Evolutionary conservation across 2,113 vertebrate genomes (phyloP).

Genomic region (Heteronetta atricapilla): DNA sequence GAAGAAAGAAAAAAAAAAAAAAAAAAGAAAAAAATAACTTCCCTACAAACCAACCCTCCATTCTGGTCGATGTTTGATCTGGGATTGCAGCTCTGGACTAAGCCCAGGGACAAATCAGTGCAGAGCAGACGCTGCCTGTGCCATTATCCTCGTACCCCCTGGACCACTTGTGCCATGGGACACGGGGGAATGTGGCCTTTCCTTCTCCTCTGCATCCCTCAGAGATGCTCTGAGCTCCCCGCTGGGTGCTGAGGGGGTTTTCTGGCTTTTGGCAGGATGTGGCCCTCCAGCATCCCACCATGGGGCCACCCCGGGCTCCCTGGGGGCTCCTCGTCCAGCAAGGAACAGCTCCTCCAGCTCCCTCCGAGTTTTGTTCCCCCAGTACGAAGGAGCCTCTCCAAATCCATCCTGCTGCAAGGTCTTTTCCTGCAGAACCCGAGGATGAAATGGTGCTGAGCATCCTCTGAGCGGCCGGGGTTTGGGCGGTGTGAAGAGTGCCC

Average conservation of each 20-base stretch:
- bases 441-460: neutral
- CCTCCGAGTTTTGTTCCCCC: neutral
- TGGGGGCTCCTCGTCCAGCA: neutral
- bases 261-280: neutral
- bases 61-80: neutral
- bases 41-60: neutral
- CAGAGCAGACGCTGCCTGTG: neutral
- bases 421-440: neutral
- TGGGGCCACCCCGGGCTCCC: rapidly evolving
- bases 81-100: neutral
- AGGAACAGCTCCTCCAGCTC: neutral
- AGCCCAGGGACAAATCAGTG: neutral
- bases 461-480: neutral
- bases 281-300: rapidly evolving
- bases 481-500: neutral
- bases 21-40: neutral
- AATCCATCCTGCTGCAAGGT: neutral
- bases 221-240: neutral
- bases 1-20: neutral
- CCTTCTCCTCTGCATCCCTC: neutral
- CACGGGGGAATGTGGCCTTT: neutral
- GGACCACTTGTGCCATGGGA: rapidly evolving
- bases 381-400: neutral
- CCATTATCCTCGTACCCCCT: no score
- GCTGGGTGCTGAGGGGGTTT: neutral